A percentile compares a stretch with the other conserved stretches of the same genome.
phyloP scores from a whole-genome alignment of 2,888 invertebrate species.

The Kuschelorhynchus macadamiae region DNA sequence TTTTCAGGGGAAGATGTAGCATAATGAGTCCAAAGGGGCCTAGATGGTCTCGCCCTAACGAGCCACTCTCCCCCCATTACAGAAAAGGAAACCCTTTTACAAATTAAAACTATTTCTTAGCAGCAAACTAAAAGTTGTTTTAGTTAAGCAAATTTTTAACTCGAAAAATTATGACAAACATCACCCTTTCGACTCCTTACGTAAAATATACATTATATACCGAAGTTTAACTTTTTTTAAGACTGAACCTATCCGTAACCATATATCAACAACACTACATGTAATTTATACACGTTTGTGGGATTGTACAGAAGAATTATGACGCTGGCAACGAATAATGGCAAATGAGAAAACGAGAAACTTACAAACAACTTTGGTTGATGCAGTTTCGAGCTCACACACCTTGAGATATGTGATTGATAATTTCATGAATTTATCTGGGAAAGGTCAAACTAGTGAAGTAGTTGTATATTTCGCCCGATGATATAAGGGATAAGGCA shows the following conservation, averaged over 20 bases:
- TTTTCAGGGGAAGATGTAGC: no score
- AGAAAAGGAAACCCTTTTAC: no score
- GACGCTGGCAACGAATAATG: slow-evolving; percentile 38
- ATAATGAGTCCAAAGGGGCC: no score
- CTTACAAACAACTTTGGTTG: slow-evolving; percentile 30
- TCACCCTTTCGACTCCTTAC: no score
- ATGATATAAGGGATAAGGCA: neutral
- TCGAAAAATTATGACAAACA: no score
- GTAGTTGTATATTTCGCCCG: neutral
- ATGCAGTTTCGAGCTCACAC: slow-evolving; percentile 22
- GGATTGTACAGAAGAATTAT: slow-evolving; percentile 42
- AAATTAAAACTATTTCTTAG: no score
- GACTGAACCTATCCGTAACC: neutral
- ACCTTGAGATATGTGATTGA: slow-evolving; percentile 39
- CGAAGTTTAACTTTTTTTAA: slow-evolving; percentile 11
- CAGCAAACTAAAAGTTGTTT: no score
- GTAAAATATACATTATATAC: slow-evolving; percentile 5
- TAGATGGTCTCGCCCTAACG: no score
- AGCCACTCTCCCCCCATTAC: no score
- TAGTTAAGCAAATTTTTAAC: no score
- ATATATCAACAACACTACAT: slow-evolving; percentile 22
- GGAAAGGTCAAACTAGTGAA: slow-evolving; percentile 16
- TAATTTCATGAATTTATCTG: slow-evolving; percentile 24
- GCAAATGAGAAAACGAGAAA: slow-evolving; percentile 42
- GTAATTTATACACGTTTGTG: slow-evolving; percentile 43